These are phyloP conservation scores for Dicycla oo DNA, from an alignment of 2,888 invertebrate species.

Conservation along the genomic window DNA sequence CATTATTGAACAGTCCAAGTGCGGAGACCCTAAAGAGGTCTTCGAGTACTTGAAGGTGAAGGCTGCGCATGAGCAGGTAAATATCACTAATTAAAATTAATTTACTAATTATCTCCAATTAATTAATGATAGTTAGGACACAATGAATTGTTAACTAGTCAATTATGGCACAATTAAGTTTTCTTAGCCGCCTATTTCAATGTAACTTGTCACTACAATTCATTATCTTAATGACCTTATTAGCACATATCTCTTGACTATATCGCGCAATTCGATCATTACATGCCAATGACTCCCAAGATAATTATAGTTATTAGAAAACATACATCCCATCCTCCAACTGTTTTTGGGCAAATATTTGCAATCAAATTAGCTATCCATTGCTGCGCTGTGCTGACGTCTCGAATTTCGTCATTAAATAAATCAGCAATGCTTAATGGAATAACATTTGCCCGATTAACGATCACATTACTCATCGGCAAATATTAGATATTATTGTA, in stretches of 20 bases:
- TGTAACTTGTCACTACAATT: slow-evolving; percentile 40
- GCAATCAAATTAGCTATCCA: slow-evolving; percentile 26
- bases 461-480: slow-evolving; percentile 53
- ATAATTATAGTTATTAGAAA: slow-evolving; percentile 41
- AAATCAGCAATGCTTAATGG: slow-evolving; percentile 29
- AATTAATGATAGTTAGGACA: background rate
- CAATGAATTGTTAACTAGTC: slow-evolving; percentile 6
- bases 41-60: slow-evolving; percentile 80
- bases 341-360: slow-evolving; percentile 44
- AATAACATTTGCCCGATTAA: slow-evolving; percentile 48
- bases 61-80: slow-evolving; percentile 83
- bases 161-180: slow-evolving; percentile 31
- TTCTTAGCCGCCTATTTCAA: slow-evolving; percentile 18
- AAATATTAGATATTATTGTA: slow-evolving; percentile 58
- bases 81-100: slow-evolving; percentile 26
- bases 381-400: slow-evolving; percentile 19
- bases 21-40: slow-evolving; percentile 84
- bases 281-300: slow-evolving; percentile 46
- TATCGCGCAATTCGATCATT: slow-evolving; percentile 41
- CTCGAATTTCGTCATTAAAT: slow-evolving; percentile 41
- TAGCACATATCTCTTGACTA: slow-evolving; percentile 32
- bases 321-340: slow-evolving; percentile 9
- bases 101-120: slow-evolving; percentile 13
- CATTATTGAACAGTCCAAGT: slow-evolving; percentile 82
- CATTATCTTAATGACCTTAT: slow-evolving; percentile 65